phyloP scores from a whole-genome alignment of 2,797 vertebrate genomes.

The Melanotaenia parkinsoni region DNA sequence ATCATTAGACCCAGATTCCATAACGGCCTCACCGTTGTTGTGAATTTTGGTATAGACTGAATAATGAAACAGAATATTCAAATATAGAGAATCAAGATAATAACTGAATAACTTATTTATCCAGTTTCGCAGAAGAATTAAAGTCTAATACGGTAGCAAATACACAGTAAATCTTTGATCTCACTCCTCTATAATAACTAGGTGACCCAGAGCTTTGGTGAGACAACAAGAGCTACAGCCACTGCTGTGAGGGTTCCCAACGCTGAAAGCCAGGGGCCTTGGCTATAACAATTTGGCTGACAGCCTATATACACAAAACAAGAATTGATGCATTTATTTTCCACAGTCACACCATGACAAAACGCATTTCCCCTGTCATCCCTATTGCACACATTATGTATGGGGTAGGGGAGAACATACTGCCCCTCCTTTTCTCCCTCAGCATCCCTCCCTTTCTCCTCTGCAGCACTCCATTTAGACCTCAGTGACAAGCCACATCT shows the following conservation, averaged over 20 bases:
- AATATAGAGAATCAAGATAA: neutral
- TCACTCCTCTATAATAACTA: constrained; percentile 17
- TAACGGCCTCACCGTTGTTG: neutral
- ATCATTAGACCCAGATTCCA: neutral
- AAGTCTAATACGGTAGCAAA: constrained; percentile 2
- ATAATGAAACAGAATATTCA: constrained; percentile 12
- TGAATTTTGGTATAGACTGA: constrained; percentile 13
- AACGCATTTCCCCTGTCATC: constrained; percentile 62
- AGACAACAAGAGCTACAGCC: constrained; percentile 48
- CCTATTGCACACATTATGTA: constrained; percentile 50
- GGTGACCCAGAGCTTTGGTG: constrained; percentile 38
- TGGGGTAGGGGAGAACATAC: constrained; percentile 43
- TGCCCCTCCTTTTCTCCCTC: constrained; percentile 34
- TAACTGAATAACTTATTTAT: neutral
- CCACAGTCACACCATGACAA: constrained; percentile 56
- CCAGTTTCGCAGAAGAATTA: constrained; percentile 7
- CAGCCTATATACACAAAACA: constrained; percentile 59
- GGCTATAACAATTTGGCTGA: constrained; percentile 60
- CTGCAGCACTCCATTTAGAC: constrained; percentile 41
- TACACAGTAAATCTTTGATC: constrained; percentile 17
- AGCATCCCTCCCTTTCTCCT: constrained; percentile 19
- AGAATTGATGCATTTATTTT: constrained; percentile 68
- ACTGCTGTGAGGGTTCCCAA: constrained; percentile 24
- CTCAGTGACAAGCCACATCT: constrained; percentile 55
- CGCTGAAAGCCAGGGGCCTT: constrained; percentile 33